Conservation (phyloP, 2,797 vertebrate species). For the Acanthurus lineatus region DNA sequence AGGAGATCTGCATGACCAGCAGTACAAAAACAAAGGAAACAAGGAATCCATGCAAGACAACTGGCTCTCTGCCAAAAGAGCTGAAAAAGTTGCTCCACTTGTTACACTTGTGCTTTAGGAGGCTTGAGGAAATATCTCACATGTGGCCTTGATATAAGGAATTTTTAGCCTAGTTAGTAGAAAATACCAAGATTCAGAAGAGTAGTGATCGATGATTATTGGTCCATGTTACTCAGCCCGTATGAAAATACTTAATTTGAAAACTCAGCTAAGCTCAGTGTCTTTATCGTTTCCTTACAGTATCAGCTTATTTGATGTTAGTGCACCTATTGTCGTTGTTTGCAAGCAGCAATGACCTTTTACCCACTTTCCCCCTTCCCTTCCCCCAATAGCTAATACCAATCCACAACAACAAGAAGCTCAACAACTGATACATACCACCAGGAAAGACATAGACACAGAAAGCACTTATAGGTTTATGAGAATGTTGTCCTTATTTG, state of each 20-base stretch:
- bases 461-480: background rate
- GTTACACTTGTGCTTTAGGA: background rate
- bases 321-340: slow-evolving; percentile 16
- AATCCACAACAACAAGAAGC: background rate
- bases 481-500: background rate
- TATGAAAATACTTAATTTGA: background rate
- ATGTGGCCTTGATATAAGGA: too few species aligned
- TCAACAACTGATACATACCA: background rate
- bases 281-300: slow-evolving; percentile 16
- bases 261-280: background rate
- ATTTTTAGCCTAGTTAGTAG: too few species aligned
- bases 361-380: slow-evolving; percentile 59
- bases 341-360: slow-evolving; percentile 66
- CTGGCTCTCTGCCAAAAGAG: background rate
- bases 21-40: slow-evolving; percentile 18
- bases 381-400: background rate
- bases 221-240: too few species aligned
- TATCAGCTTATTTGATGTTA: background rate
- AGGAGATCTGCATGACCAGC: background rate
- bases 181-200: too few species aligned
- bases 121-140: too few species aligned
- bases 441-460: background rate
- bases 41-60: slow-evolving; percentile 3
- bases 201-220: too few species aligned
- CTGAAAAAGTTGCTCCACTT: background rate